Conservation (phyloP, 2,797 vertebrate species). For the Rhadinocentrus ornatus region DNA sequence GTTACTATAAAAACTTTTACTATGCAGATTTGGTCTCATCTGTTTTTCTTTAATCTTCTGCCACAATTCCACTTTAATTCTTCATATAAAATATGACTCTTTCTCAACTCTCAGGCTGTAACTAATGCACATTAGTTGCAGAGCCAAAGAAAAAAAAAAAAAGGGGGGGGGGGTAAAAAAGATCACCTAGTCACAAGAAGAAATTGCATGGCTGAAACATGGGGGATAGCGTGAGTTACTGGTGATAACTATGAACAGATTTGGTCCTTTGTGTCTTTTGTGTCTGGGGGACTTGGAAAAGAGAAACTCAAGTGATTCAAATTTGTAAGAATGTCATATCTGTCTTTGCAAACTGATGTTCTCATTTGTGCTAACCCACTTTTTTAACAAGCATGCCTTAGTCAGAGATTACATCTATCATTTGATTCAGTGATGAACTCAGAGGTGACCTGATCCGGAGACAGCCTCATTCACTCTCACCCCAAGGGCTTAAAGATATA, state of each 20-base stretch:
- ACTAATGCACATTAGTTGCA: neutral
- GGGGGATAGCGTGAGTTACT: slow-evolving; percentile 27
- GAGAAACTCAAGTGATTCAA: neutral
- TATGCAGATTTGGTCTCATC: neutral
- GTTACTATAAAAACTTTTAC: neutral
- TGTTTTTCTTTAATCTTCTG: neutral
- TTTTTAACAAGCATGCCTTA: too few species aligned
- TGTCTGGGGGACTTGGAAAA: neutral
- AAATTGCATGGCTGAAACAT: slow-evolving; percentile 9
- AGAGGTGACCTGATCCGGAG: neutral
- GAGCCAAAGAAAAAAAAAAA: slow-evolving; percentile 10
- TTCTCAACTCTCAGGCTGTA: neutral
- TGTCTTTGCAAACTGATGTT: neutral
- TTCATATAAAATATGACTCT: neutral
- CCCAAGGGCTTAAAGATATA: neutral
- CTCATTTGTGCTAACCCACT: too few species aligned
- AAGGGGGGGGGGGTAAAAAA: slow-evolving; percentile 12
- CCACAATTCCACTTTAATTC: neutral
- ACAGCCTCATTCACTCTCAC: too few species aligned
- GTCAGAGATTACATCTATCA: too few species aligned
- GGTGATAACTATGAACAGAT: slow-evolving; percentile 16
- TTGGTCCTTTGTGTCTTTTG: neutral
- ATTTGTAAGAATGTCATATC: neutral
- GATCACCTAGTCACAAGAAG: slow-evolving; percentile 24
- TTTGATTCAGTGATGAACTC: too few species aligned